These are phyloP conservation scores for Emydura subglobosa DNA, from an alignment of 2,113 vertebrate genomes.

Conservation along the genomic window DNA sequence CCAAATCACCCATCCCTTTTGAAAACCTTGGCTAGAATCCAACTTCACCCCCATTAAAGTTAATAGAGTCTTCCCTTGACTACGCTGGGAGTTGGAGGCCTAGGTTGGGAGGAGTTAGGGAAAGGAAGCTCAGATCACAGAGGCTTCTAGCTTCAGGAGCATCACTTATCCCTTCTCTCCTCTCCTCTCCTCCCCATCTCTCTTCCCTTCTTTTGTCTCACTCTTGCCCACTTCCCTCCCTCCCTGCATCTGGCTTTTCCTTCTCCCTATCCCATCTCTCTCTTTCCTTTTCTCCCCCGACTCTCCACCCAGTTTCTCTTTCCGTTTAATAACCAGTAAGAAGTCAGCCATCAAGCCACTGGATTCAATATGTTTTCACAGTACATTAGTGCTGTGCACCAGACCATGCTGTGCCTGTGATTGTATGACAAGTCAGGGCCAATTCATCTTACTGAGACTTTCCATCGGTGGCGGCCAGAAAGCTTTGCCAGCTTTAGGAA, in stretches of 20 bases:
- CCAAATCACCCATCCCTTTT: neutral
- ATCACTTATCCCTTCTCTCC: neutral
- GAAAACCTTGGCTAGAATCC: neutral
- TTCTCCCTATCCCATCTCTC: neutral
- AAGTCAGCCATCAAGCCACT: neutral
- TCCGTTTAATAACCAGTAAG: conserved; percentile 20
- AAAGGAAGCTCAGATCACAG: neutral
- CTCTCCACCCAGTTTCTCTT: neutral
- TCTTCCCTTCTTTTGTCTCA: neutral
- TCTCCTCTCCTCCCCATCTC: neutral
- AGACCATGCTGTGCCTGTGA: conserved; percentile 4
- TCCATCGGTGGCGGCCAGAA: conserved; percentile 39
- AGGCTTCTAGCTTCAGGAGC: neutral
- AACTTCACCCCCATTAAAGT: neutral
- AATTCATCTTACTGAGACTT: conserved; percentile 24
- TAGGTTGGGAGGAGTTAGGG: neutral
- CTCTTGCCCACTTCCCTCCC: neutral
- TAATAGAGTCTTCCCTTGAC: neutral
- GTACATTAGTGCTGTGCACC: conserved; percentile 30
- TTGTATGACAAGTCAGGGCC: conserved; percentile 9
- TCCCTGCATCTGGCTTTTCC: neutral
- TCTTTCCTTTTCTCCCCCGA: neutral
- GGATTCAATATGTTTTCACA: conserved; percentile 51
- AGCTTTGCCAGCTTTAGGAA: conserved; percentile 38
- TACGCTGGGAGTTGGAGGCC: neutral